These are phyloP conservation scores for Eurystomus glaucurus DNA, from an alignment of 2,797 vertebrate genomes.

Conservation along the genomic window DNA sequence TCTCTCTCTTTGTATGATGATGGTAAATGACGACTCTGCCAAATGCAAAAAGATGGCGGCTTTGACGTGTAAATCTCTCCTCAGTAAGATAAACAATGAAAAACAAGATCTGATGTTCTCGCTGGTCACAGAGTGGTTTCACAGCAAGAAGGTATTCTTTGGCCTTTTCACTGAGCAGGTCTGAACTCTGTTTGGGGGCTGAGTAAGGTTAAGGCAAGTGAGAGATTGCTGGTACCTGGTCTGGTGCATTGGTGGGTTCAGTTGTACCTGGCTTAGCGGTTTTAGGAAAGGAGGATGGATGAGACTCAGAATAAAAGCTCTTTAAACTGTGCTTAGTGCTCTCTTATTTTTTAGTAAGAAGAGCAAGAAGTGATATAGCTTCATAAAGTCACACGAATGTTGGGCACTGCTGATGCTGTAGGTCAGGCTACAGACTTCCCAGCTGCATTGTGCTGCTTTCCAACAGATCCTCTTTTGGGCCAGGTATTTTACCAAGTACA, in stretches of 20 bases:
- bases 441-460: neutral
- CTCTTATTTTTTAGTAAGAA: neutral
- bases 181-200: neutral
- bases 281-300: neutral
- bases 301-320: neutral
- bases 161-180: neutral
- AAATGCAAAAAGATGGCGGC: conserved; percentile 96
- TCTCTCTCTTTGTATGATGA: conserved; percentile 90
- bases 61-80: conserved; percentile 89
- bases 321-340: neutral
- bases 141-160: conserved; percentile 88
- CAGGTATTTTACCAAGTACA: neutral
- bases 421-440: neutral
- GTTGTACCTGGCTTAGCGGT: neutral
- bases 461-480: neutral
- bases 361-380: neutral
- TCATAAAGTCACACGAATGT: neutral
- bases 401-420: neutral
- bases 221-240: neutral
- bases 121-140: conserved; percentile 89
- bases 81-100: conserved; percentile 85
- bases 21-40: conserved; percentile 93
- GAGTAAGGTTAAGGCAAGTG: neutral
- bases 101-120: conserved; percentile 89
- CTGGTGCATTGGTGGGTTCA: neutral